phyloP scores from a whole-genome alignment of 2,888 invertebrate species.

The Torymus auratus region DNA sequence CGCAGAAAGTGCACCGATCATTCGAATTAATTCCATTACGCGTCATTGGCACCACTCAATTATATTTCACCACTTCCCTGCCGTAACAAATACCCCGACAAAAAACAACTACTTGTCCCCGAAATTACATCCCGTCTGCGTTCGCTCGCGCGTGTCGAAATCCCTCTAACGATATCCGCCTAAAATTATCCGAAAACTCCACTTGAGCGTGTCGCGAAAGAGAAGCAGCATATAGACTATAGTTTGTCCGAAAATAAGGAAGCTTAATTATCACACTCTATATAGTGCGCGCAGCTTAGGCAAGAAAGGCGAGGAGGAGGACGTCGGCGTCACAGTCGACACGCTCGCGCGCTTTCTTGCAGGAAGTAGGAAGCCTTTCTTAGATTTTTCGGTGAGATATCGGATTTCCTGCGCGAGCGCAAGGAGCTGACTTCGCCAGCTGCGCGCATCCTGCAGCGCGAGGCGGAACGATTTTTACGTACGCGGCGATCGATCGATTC shows the following conservation, averaged over 20 bases:
- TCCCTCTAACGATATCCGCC: not conserved
- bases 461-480: conserved; percentile 38
- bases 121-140: too few relatives aligned
- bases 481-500: conserved; percentile 26
- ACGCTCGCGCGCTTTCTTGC: conserved; percentile 54
- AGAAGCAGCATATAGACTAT: not conserved
- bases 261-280: not conserved
- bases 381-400: conserved; percentile 54
- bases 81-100: too few relatives aligned
- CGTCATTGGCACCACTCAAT: too few relatives aligned
- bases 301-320: not conserved
- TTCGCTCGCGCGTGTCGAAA: not conserved
- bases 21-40: too few relatives aligned
- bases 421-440: conserved; percentile 9
- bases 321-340: conserved; percentile 17
- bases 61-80: too few relatives aligned
- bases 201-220: not conserved
- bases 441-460: conserved; percentile 37
- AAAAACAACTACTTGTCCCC: too few relatives aligned
- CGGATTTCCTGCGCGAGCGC: conserved; percentile 38
- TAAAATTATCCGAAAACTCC: conserved; percentile 1
- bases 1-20: too few relatives aligned
- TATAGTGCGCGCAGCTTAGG: not conserved
- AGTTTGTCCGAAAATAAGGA: conserved; percentile 19
- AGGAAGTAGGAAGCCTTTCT: conserved; percentile 63